Evolutionary conservation across 53 echinoderm and acorn worm species (phyloP), one percentile per base, ranked within the genome.

Genomic region (Antedon mediterranea): DNA sequence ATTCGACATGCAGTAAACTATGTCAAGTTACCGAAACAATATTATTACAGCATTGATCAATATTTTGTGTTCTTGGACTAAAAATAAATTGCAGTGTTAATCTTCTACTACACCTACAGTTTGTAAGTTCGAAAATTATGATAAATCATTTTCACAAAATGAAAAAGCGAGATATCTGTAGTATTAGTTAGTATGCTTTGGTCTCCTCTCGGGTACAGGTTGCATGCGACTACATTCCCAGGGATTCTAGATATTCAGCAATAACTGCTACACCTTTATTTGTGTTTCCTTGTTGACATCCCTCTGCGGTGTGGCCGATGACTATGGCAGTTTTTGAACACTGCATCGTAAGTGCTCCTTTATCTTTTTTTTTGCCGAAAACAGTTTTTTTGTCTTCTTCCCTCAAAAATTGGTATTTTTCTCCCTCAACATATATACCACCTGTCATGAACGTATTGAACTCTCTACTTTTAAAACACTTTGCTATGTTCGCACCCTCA

Each of bases 251-350:
- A 43, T 92, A 92, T 31, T 89, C 92, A 23, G 89, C 92, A 32
- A 92, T 89, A 9, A 89, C 86, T 9, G 9, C 86, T 0, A 92
- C 89, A 26, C 75, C 89, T 74, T 92, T 92, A 72, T 92, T 92
- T 3, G 8, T 0, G 31, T 92, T 86, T 26, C 89, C 92, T 79
- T 92, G 92, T 74, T 92, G 92, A 14, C 84, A 0, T 0, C 92
- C 92, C 43, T 92, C 92, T 1, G 32, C 71, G 71, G 41, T 31
- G 71, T 93, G 93, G 0, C 43, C 93, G 29, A 89, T 83, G 31
- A 90, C 90, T n/a, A 90, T 78, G 2, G 87, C 90, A 9, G 89
- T 93, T 76, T 89, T 89, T 18, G 90, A 89, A 0, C 28, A 29
- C 34, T 93, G 87, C 33, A 84, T 15, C n/a, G 89, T 87, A 3